These are phyloP conservation scores for Boloria euphrosyne DNA, from an alignment of 2,888 invertebrate genomes.

Conservation along the genomic window DNA sequence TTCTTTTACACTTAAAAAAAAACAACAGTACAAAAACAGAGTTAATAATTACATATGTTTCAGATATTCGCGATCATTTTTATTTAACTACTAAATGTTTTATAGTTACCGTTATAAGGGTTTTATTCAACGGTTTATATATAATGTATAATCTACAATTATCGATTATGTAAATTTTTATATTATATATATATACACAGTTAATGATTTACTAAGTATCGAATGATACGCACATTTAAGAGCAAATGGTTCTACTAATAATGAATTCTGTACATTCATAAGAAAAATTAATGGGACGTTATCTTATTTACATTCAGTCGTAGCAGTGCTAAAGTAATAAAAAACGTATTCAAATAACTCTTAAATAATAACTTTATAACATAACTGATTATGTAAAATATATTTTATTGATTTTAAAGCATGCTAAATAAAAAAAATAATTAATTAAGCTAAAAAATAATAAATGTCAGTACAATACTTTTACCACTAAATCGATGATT, in stretches of 20 bases:
- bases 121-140: conserved; percentile 2
- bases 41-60: no score
- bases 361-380: background rate
- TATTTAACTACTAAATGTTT: background rate
- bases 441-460: background rate
- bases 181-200: conserved; percentile 11
- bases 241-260: background rate
- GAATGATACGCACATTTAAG: background rate
- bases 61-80: background rate
- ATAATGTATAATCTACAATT: conserved; percentile 7
- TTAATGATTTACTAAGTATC: conserved; percentile 5
- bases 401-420: conserved; percentile 1
- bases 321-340: conserved; percentile 20
- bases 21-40: no score
- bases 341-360: background rate
- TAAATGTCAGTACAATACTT: background rate
- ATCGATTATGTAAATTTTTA: background rate
- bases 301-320: conserved; percentile 28
- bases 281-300: conserved; percentile 11
- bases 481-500: conserved; percentile 18
- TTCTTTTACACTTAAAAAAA: background rate
- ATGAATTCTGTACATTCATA: conserved; percentile 1
- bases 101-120: background rate
- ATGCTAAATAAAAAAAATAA: conserved; percentile 5
- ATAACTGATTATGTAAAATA: background rate